Evolutionary conservation across 2,888 invertebrate species (phyloP), one percentile per base, ranked within the genome.

Genomic region (Glaucopsyche alexis): DNA sequence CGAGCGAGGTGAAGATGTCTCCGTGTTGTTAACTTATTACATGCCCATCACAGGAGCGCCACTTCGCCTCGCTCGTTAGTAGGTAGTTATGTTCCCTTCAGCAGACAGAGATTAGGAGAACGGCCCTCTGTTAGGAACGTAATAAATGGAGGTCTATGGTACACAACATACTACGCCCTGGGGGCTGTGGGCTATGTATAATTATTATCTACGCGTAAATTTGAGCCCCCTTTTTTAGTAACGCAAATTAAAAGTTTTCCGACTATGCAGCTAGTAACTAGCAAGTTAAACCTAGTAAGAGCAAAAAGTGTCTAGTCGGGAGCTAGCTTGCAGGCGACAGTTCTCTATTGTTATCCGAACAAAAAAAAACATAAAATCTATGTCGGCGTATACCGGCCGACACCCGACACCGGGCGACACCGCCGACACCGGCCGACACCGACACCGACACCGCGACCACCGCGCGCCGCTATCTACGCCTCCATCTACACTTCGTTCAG

Each of bases 21-120:
- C 67, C 47, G 47, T 69, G 19, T 69, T 9, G 47, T 45, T 69
- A 47, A 69, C 16, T 69, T 69, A 69, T 49, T 69, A 69, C 47
- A 49, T 19, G 69, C 69, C 29, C 60, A 60, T 67, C 45, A 45
- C 11, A 11, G 45, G 45, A 14, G n/a, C 45, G 67, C 11, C 45
- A n/a, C 42, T n/a, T 66, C 40, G 65, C 65, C 8, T 11, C 45
- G 55, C 19, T 52, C 52, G 50, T n/a, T 50, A 50, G n/a, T n/a
- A n/a, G n/a, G n/a, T 7, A 40, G 40, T 40, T 40, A 6, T 5
- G 40, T 6, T 40, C 40, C 3, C 40, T 40, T 40, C 42, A 6
- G 42, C 42, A 42, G 42, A 42, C 6, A 42, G 6, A 5, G 42
- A 7, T 42, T 8, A 42, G 42, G 42, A 42, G 7, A 42, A 42